phyloP scores from a whole-genome alignment of 2,888 invertebrate genomes.

The Alloplasta piceator region DNA sequence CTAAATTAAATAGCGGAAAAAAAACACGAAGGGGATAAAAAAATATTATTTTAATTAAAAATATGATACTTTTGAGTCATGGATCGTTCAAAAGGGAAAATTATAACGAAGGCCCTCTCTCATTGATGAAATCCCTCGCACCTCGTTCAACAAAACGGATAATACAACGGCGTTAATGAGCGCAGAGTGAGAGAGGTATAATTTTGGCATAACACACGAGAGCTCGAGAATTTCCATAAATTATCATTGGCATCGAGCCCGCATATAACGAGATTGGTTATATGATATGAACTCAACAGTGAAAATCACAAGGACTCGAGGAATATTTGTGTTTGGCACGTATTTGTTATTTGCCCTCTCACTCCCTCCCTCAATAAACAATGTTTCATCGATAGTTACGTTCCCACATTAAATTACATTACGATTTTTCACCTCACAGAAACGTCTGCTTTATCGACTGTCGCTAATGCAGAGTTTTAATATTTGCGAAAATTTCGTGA shows the following conservation, averaged over 20 bases:
- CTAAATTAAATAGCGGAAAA: too few relatives aligned
- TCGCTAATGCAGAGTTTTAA: too few relatives aligned
- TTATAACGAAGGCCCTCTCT: not conserved
- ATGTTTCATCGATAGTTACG: not conserved
- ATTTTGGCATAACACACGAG: not conserved
- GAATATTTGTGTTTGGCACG: constrained; percentile 31
- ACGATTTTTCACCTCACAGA: not conserved
- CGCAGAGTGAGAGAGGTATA: not conserved
- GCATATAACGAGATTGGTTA: constrained; percentile 44
- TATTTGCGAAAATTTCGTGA: too few relatives aligned
- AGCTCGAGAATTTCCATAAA: constrained; percentile 48
- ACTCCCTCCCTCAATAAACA: not conserved
- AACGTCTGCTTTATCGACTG: too few relatives aligned
- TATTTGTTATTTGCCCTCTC: constrained; percentile 18
- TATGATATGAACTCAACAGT: constrained; percentile 55
- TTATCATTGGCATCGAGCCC: constrained; percentile 50
- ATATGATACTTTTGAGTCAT: too few relatives aligned
- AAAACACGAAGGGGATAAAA: too few relatives aligned
- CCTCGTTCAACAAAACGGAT: constrained; percentile 39
- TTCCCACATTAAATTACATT: constrained; percentile 16
- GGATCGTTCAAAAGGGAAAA: too few relatives aligned
- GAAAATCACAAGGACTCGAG: constrained; percentile 31
- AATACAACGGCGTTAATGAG: constrained; percentile 53
- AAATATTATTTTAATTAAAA: too few relatives aligned
- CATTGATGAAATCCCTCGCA: constrained; percentile 32